phyloP scores from a whole-genome alignment of 2,797 vertebrate genomes.

The Betta splendens region DNA sequence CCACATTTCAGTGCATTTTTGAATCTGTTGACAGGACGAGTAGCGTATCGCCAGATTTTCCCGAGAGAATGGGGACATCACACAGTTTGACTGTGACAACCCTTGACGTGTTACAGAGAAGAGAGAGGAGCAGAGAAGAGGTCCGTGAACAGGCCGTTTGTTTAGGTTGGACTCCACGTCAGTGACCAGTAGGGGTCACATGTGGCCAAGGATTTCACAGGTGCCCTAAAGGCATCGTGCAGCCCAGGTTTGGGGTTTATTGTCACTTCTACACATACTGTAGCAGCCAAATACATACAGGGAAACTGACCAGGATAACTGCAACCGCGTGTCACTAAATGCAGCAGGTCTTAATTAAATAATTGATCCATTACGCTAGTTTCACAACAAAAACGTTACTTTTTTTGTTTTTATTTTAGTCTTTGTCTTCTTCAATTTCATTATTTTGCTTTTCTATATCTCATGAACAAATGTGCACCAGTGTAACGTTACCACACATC shows the following conservation, averaged over 20 bases:
- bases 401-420: no score
- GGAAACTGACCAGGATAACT: background rate
- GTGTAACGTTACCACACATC: no score
- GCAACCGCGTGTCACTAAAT: no score
- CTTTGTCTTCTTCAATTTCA: no score
- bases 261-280: background rate
- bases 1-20: conserved; percentile 37
- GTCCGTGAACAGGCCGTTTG: conserved; percentile 9
- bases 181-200: conserved; percentile 62
- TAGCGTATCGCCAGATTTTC: conserved; percentile 32
- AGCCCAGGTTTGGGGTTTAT: background rate
- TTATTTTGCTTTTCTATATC: no score
- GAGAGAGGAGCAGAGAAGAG: conserved; percentile 12
- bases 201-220: conserved; percentile 23
- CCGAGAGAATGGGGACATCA: conserved; percentile 29
- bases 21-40: conserved; percentile 50
- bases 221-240: background rate
- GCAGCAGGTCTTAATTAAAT: no score
- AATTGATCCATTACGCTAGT: no score
- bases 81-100: conserved; percentile 54
- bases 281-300: background rate
- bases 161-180: background rate
- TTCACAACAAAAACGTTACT: no score
- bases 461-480: no score
- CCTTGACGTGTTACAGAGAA: conserved; percentile 30